These are phyloP conservation scores for Campylomormyrus numenius DNA, from an alignment of 2,113 vertebrate species.

Conservation along the genomic window DNA sequence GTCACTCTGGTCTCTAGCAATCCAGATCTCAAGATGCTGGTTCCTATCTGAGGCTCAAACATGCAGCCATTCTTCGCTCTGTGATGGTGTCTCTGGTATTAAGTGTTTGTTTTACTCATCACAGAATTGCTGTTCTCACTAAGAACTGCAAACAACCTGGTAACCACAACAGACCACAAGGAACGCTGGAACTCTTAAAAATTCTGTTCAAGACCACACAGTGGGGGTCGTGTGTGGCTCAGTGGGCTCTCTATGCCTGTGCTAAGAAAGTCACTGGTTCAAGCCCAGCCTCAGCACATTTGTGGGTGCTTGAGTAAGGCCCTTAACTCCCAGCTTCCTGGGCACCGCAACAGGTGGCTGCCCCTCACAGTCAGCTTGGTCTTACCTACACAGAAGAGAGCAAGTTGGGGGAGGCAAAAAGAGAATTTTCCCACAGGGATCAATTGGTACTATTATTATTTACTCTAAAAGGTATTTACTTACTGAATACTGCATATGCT, in stretches of 20 bases:
- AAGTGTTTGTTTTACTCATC: conserved; percentile 14
- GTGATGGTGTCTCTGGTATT: conserved; percentile 23
- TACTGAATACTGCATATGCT: neutral
- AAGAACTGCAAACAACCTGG: neutral
- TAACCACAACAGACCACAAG: neutral
- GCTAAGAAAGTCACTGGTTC: no score
- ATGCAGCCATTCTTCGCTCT: conserved; percentile 54
- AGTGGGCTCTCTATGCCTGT: no score
- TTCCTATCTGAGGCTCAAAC: conserved; percentile 49
- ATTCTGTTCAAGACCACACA: neutral
- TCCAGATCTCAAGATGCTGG: conserved; percentile 38
- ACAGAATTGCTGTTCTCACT: conserved; percentile 27
- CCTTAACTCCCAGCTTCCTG: no score
- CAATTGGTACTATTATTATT: no score
- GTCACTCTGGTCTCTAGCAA: conserved; percentile 43
- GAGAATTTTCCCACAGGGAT: no score
- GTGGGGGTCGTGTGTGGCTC: neutral
- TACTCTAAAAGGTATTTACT: neutral
- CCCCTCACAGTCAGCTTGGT: no score
- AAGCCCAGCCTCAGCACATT: no score
- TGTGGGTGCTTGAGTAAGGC: no score
- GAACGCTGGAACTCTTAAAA: neutral
- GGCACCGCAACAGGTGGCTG: no score
- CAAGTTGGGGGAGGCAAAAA: no score
- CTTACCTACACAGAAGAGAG: no score